These are phyloP conservation scores for Tapera naevia DNA, from an alignment of 2,797 vertebrate genomes.

Conservation along the genomic window DNA sequence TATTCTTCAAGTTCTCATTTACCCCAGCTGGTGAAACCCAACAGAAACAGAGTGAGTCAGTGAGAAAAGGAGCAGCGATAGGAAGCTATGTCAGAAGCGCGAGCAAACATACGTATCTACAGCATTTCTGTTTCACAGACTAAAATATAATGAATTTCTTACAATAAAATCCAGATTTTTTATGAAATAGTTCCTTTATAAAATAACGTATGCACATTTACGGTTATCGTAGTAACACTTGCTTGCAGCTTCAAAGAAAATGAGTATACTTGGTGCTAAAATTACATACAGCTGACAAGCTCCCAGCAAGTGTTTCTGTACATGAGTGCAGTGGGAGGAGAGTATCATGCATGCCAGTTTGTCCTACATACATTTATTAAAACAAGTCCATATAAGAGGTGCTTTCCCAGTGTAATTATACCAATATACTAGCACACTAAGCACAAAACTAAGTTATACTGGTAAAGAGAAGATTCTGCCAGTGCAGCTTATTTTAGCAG, in stretches of 20 bases:
- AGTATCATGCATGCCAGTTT: neutral
- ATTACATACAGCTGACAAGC: conserved; percentile 38
- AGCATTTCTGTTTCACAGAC: neutral
- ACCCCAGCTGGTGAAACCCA: neutral
- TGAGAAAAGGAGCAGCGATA: neutral
- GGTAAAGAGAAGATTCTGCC: neutral
- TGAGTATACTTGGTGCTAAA: conserved; percentile 25
- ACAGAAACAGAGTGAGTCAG: conserved; percentile 6
- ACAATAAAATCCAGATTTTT: neutral
- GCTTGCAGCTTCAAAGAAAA: conserved; percentile 32
- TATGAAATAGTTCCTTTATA: neutral
- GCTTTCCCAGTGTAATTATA: neutral
- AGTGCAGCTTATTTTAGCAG: neutral
- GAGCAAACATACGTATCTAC: neutral
- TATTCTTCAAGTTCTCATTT: conserved; percentile 35
- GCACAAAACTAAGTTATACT: neutral
- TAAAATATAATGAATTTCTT: neutral
- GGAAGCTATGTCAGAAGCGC: conserved; percentile 1
- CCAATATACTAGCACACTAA: neutral
- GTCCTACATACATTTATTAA: conserved; percentile 8
- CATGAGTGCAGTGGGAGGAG: neutral
- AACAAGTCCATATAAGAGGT: neutral
- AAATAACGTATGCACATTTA: conserved; percentile 35
- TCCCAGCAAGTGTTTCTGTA: conserved; percentile 24
- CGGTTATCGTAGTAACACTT: neutral